Base-by-base conservation (phyloP, 1,140 invertebrate genomes). In the Chironomus tepperi region DNA sequence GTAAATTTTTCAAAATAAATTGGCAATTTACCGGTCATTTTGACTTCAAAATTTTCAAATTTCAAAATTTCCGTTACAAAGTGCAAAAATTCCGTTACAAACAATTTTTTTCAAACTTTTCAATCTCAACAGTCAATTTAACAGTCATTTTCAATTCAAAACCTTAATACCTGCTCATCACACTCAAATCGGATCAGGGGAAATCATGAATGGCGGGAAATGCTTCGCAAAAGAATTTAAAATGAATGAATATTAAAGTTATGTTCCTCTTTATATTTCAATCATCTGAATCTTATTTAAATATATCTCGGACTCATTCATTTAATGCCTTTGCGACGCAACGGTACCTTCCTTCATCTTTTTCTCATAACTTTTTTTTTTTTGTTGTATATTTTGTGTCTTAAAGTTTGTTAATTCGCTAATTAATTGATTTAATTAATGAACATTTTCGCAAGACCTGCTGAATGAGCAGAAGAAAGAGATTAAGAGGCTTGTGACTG, bases 341-440 rank as follows among this genome's bases (percentile, higher is more conserved):
- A 70, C 65, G 65, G 65, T 70, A 70, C 9, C 65, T 70, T 21
- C 19, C 18, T 18, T 19, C n/a, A n/a, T 10, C 24, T 34, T 57
- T 6, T 16, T 18, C 18, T 19, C 65, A 70, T 70, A 57, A 15
- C 12, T n/a, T 15, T 9, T 47, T 57, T 57, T 57, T 57, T 5
- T 0, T 5, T 57, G 12, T 57, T n/a, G n/a, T n/a, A 15, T n/a
- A 57, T 12, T 47, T 47, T 47, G 24, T 12, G n/a, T 57, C n/a
- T 57, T 57, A n/a, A n/a, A 57, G 47, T 15, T 57, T 57, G n/a
- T 70, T 70, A 70, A 70, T 70, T 70, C 65, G 65, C 16, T 70
- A 70, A 70, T 70, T 70, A 70, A 70, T 70, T 70, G 65, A 70
- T 70, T 70, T 70, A 70, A 70, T 70, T 70, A 70, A 70, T 70